Percentiles rank a stretch among this genome's conserved stretches.
phyloP scores from a whole-genome alignment of 2,113 vertebrate species.

The Actenoides lindsayi region DNA sequence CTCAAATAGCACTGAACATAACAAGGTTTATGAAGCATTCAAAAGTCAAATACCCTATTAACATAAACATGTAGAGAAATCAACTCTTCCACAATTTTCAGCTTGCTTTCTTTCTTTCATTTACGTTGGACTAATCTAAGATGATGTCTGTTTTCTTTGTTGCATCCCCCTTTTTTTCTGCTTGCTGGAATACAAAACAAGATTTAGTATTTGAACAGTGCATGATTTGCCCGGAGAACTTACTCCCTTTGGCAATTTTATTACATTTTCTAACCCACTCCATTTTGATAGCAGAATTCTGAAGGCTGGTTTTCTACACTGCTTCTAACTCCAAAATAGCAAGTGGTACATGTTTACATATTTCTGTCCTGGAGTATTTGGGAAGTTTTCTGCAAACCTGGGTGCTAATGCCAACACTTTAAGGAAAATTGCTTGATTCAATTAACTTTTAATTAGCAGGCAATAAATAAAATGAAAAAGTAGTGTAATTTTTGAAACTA shows the following conservation, averaged over 20 bases:
- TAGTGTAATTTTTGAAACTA: not conserved
- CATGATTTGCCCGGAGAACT: slow-evolving; percentile 15
- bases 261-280: slow-evolving; percentile 22
- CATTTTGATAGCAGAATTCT: not conserved
- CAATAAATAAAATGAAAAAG: not conserved
- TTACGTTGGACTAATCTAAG: slow-evolving; percentile 70
- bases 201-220: slow-evolving; percentile 27
- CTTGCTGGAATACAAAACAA: slow-evolving; percentile 67
- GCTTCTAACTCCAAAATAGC: not conserved
- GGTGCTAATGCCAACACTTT: not conserved
- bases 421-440: not conserved
- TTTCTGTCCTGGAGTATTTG: not conserved
- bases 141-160: slow-evolving; percentile 69
- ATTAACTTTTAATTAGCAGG: not conserved
- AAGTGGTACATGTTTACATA: not conserved
- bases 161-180: slow-evolving; percentile 39
- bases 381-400: slow-evolving; percentile 38
- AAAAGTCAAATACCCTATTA: slow-evolving; percentile 88
- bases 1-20: slow-evolving; percentile 82
- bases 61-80: slow-evolving; percentile 85
- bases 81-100: slow-evolving; percentile 80
- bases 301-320: not conserved
- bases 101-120: slow-evolving; percentile 76
- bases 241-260: slow-evolving; percentile 21
- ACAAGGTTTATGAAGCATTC: slow-evolving; percentile 89